These are phyloP conservation scores for Darevskia mixta DNA, from an alignment of 2,797 vertebrate genomes.

Conservation along the genomic window DNA sequence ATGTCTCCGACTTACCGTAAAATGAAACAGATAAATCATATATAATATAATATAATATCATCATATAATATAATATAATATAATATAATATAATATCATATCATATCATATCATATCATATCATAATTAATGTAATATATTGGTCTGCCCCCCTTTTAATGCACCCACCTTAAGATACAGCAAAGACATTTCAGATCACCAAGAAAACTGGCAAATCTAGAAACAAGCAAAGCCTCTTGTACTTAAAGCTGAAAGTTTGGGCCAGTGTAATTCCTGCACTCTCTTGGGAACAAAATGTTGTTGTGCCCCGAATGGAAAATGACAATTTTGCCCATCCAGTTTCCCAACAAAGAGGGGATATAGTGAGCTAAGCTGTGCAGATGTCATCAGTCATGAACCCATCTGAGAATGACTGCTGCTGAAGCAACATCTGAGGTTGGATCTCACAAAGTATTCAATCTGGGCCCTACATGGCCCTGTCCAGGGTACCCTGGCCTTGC, in stretches of 20 bases:
- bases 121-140: neutral
- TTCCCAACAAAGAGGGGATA: slow-evolving; percentile 70
- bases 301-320: neutral
- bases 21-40: slow-evolving; percentile 59
- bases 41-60: too few species aligned
- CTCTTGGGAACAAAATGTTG: slow-evolving; percentile 53
- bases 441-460: too few species aligned
- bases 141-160: slow-evolving; percentile 54
- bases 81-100: too few species aligned
- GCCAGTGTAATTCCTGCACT: slow-evolving; percentile 59
- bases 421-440: too few species aligned
- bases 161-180: neutral
- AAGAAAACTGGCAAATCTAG: slow-evolving; percentile 41
- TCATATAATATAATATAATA: too few species aligned
- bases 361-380: neutral
- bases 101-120: too few species aligned
- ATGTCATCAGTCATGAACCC: too few species aligned
- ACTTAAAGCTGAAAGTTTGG: slow-evolving; percentile 39
- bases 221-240: slow-evolving; percentile 15
- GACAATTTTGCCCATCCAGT: slow-evolving; percentile 28
- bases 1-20: slow-evolving; percentile 59
- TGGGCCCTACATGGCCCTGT: too few species aligned
- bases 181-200: slow-evolving; percentile 37
- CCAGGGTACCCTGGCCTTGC: too few species aligned
- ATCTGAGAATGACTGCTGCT: neutral